Evolutionary conservation across 2,113 vertebrate species (phyloP).

Genomic region (Centropus bengalensis): DNA sequence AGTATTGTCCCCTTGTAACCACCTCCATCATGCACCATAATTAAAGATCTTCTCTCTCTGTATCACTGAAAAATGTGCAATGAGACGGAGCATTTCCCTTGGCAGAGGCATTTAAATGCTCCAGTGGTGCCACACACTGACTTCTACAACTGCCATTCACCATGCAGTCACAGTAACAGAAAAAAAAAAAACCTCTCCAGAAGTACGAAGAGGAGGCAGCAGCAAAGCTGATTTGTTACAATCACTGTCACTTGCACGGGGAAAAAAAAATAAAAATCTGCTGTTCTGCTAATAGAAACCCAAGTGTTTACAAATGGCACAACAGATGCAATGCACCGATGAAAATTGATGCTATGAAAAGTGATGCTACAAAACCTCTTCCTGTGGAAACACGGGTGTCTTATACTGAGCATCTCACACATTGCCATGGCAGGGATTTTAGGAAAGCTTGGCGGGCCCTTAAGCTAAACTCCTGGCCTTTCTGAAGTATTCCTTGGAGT

Average conservation of each 20-base stretch:
- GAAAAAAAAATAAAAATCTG: not conserved
- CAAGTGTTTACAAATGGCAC: not conserved
- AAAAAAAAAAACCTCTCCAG: not conserved
- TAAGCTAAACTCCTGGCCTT: not conserved
- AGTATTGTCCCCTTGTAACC: not conserved
- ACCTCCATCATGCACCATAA: not conserved
- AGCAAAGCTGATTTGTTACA: not conserved
- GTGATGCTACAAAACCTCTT: not conserved
- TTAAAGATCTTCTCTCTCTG: not conserved
- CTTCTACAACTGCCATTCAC: not conserved
- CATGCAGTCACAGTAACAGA: not conserved
- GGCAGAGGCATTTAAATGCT: not conserved
- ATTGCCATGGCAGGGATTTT: not conserved
- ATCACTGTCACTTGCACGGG: not conserved
- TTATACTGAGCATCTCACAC: not conserved
- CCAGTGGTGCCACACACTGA: not conserved
- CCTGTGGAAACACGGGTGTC: not conserved
- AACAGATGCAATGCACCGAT: not conserved
- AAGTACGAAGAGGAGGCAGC: not conserved
- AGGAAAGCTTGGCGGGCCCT: fast-evolving
- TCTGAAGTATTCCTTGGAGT: not conserved
- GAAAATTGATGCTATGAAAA: not conserved
- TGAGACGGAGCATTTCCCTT: not conserved
- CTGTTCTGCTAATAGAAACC: not conserved
- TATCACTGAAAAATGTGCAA: not conserved